A percentile compares a stretch with the other conserved stretches of the same genome.
Evolutionary conservation across 2,113 vertebrate species (phyloP).

Genomic region (Leucopternis melanops): DNA sequence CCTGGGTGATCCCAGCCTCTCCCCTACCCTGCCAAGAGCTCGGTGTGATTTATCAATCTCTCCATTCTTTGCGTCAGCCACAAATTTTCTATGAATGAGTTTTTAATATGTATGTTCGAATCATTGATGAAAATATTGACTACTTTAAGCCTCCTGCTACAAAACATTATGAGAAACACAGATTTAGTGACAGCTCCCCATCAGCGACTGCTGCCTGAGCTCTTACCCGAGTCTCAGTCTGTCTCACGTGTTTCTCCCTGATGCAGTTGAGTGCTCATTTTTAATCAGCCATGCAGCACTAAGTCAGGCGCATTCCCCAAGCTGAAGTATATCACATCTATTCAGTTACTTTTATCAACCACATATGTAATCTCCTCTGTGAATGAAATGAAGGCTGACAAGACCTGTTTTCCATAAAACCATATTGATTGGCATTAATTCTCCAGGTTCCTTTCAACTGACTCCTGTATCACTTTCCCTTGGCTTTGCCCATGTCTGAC

Average conservation of each 20-base stretch:
- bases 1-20: background rate
- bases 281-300: background rate
- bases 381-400: background rate
- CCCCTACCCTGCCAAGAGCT: background rate
- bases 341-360: background rate
- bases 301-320: background rate
- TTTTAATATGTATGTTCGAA: background rate
- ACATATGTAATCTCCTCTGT: background rate
- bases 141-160: background rate
- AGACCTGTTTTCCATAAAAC: background rate
- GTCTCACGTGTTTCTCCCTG: background rate
- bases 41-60: background rate
- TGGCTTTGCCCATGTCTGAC: background rate
- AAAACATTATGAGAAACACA: background rate
- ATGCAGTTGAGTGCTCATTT: background rate
- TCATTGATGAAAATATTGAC: conserved; percentile 14
- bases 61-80: background rate
- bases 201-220: background rate
- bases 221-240: background rate
- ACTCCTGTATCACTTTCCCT: background rate
- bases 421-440: background rate
- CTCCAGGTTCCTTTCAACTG: background rate
- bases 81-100: background rate
- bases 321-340: background rate
- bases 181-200: background rate